These are phyloP conservation scores for Valencia hispanica DNA, from an alignment of 2,797 vertebrate genomes.

Conservation along the genomic window DNA sequence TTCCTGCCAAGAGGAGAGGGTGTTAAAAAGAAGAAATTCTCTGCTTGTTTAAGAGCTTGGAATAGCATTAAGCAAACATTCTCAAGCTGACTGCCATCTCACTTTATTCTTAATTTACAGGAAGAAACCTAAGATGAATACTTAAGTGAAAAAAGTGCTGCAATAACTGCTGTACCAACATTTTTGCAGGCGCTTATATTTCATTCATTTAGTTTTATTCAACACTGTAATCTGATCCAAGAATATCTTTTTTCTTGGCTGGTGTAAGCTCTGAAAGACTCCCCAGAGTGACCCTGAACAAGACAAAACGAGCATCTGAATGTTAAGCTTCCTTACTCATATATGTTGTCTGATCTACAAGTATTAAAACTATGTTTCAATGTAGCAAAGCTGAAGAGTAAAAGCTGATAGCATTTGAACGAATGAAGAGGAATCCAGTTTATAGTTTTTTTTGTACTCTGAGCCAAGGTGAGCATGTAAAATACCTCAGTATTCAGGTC, in stretches of 20 bases:
- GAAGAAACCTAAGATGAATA: background rate
- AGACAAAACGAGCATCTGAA: background rate
- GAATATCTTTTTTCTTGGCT: background rate
- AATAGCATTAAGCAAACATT: background rate
- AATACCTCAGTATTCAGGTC: background rate
- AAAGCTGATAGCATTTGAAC: background rate
- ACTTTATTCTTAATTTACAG: slow-evolving; percentile 1
- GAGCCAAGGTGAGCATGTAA: background rate
- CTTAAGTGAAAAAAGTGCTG: background rate
- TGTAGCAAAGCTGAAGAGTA: background rate
- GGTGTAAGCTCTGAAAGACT: background rate
- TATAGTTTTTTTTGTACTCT: background rate
- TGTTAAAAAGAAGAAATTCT: background rate
- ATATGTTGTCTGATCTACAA: background rate
- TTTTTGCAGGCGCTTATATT: background rate
- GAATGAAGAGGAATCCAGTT: background rate
- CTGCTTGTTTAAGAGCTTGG: background rate
- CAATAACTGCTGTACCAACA: background rate
- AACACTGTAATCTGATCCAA: background rate
- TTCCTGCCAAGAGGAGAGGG: slow-evolving; percentile 4
- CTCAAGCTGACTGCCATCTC: background rate
- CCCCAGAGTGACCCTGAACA: background rate
- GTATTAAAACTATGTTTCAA: background rate
- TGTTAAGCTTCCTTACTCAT: background rate
- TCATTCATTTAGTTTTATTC: background rate